Percentiles rank a stretch among this genome's conserved stretches.
Conservation (phyloP, 1,140 invertebrate species). For the Nasonia longicornis region DNA sequence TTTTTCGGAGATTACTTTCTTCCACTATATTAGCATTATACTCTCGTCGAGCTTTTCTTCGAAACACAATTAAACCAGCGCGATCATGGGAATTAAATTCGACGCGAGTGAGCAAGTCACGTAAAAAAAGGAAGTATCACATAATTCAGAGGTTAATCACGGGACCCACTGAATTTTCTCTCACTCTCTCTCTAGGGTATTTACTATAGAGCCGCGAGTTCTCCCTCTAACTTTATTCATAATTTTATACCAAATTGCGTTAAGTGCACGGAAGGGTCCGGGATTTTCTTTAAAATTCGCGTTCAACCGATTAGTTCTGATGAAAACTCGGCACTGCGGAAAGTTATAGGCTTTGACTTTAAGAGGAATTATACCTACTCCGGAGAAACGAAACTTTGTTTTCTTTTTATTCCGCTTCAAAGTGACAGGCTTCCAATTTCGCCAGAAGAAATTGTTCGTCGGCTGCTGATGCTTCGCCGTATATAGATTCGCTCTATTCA, state of each 20-base stretch:
- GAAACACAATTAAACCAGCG: background rate
- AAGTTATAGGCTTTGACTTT: conserved; percentile 27
- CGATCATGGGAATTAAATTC: background rate
- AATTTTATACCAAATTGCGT: conserved; percentile 27
- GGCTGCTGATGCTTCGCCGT: too few relatives aligned
- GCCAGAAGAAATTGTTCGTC: too few relatives aligned
- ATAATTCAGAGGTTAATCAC: too few relatives aligned
- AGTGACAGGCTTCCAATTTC: too few relatives aligned
- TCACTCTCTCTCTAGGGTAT: background rate
- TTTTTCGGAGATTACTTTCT: too few relatives aligned
- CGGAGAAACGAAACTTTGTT: conserved; percentile 7
- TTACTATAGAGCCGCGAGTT: background rate
- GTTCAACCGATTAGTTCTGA: conserved; percentile 31
- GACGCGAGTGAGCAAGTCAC: too few relatives aligned
- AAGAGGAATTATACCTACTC: conserved; percentile 10
- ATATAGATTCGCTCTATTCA: too few relatives aligned
- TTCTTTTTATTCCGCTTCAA: background rate
- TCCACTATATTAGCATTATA: too few relatives aligned
- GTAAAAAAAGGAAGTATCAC: too few relatives aligned
- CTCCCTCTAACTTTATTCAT: conserved; percentile 18
- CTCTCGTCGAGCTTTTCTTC: too few relatives aligned
- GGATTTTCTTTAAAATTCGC: conserved; percentile 24
- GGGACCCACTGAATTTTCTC: too few relatives aligned
- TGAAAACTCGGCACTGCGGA: conserved; percentile 20
- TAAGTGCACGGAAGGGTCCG: background rate